Evolutionary conservation across 2,797 vertebrate genomes (phyloP).

Genomic region (Valencia hispanica): DNA sequence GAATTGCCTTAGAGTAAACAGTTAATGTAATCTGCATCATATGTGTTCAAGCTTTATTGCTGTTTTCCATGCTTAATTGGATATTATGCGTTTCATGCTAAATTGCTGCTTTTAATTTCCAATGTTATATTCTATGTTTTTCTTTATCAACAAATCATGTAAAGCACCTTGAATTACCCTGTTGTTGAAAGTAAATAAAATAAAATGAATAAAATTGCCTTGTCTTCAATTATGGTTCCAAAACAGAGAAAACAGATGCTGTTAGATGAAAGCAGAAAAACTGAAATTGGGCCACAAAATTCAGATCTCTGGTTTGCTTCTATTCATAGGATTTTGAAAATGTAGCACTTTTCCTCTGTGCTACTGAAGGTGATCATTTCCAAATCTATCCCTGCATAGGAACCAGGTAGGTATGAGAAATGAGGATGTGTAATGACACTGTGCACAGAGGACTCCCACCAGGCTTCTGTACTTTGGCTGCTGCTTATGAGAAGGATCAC

Average conservation of each 20-base stretch:
- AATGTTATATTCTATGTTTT: too few relatives aligned
- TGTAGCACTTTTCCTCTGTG: constrained; percentile 54
- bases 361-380: constrained; percentile 41
- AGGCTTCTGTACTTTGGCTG: constrained; percentile 23
- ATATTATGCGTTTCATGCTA: too few relatives aligned
- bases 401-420: constrained; percentile 67
- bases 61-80: too few relatives aligned
- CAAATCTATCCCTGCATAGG: constrained; percentile 51
- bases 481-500: constrained; percentile 32
- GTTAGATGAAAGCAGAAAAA: background rate
- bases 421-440: constrained; percentile 47
- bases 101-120: too few relatives aligned
- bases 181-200: too few relatives aligned
- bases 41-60: too few relatives aligned
- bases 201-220: too few relatives aligned
- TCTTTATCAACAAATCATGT: too few relatives aligned
- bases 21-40: too few relatives aligned
- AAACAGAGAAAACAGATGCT: background rate
- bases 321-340: constrained; percentile 66
- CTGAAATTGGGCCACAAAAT: background rate
- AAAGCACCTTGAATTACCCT: too few relatives aligned
- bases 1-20: too few relatives aligned
- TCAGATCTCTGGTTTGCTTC: constrained; percentile 35
- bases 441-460: constrained; percentile 34
- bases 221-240: background rate